Evolutionary conservation across 2,888 invertebrate species (phyloP), one percentile per base, ranked within the genome.

Genomic region (Merodon equestris): DNA sequence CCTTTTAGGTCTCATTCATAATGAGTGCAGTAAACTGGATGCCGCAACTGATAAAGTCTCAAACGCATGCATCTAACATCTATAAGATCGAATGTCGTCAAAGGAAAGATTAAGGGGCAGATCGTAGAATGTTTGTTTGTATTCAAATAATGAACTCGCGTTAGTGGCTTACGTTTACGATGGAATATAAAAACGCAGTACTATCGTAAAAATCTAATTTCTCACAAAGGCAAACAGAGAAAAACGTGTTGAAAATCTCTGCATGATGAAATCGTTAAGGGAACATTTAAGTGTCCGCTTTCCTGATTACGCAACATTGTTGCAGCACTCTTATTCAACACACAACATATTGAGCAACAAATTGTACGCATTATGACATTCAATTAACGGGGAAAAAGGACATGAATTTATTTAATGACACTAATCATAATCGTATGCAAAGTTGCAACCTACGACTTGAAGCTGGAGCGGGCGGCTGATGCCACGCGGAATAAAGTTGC

Each of bases 211-310:
- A 70, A 60, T 70, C 53, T 17, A 50, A 50, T 58, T 68, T 58
- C 42, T 18, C 36, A 68, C 56, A 58, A 34, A 58, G 45, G 27
- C 17, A 54, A 70, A 54, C 40, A 45, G 40, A 27, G 27, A 2
- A 27, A 27, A 27, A 4, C 2, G 7, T 2, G 27, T 7, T 27
- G 44, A 19, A 54, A 54, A 61, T 47, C 44, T 13, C 17, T 19
- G 45, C 44, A 34, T 47, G 56, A 66, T 71, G 56, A 71, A 57
- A 77, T 72, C 57, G 66, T 67, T 72, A 61, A 36, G 53, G 61
- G 47, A 61, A 57, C 56, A 53, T 72, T 19, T 60, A 72, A 67
- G 42, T 66, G 45, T 56, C 56, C 27, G 17, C 27, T 12, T 13
- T 19, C 12, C 15, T 56, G 54, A 17, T 40, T 42, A 53, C 1